Evolutionary conservation across 2,113 vertebrate genomes (phyloP).

Genomic region (Lipotes vexillifer): DNA sequence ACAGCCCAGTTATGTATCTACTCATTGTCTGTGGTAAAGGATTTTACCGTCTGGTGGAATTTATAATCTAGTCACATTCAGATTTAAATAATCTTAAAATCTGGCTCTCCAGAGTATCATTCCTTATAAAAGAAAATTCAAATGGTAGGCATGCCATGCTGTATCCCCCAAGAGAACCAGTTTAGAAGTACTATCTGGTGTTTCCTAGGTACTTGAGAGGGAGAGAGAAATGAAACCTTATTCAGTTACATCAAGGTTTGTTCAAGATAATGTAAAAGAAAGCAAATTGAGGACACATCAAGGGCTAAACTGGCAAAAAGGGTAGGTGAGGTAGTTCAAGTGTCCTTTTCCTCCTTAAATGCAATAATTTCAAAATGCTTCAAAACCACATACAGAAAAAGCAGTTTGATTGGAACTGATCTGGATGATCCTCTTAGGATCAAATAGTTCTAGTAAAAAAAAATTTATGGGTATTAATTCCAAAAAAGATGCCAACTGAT

Average conservation of each 20-base stretch:
- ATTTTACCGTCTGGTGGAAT: background rate
- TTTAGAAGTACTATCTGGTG: conserved; percentile 2
- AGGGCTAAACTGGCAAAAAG: background rate
- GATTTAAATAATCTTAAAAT: background rate
- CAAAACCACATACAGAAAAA: background rate
- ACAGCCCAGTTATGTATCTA: background rate
- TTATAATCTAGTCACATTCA: background rate
- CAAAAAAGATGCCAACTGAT: background rate
- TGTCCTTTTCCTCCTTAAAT: conserved; percentile 29
- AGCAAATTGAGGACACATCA: background rate
- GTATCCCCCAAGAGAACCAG: background rate
- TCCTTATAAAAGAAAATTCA: background rate
- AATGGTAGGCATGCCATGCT: background rate
- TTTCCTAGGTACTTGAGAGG: conserved; percentile 20
- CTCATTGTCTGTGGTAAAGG: background rate
- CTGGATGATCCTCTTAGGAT: background rate
- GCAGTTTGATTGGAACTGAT: conserved; percentile 11
- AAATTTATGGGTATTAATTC: background rate
- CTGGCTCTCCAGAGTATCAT: background rate
- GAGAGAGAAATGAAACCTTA: conserved; percentile 43
- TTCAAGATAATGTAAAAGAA: conserved; percentile 10
- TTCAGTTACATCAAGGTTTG: conserved; percentile 19
- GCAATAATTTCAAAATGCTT: background rate
- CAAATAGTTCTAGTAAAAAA: conserved; percentile 12
- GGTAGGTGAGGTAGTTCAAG: conserved; percentile 21